A percentile compares a stretch with the other conserved stretches of the same genome.
phyloP scores from a whole-genome alignment of 1,140 invertebrate genomes.

The Olivierus martensii region DNA sequence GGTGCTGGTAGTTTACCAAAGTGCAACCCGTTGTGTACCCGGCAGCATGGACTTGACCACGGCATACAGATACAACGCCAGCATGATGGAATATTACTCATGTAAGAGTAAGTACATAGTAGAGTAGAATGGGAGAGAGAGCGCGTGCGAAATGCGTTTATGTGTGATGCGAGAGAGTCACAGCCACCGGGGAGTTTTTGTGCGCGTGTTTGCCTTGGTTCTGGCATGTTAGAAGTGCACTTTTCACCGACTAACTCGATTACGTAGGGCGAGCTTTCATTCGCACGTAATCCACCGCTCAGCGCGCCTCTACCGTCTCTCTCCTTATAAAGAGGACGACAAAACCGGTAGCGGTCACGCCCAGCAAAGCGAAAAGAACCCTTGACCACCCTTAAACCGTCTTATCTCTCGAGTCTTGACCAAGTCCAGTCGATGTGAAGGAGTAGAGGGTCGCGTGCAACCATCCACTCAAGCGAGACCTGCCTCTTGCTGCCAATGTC shows the following conservation, averaged over 20 bases:
- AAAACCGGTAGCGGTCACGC: neutral
- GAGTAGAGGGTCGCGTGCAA: neutral
- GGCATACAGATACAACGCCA: conserved; percentile 89
- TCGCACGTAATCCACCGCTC: neutral
- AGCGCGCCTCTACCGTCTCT: neutral
- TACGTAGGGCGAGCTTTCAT: neutral
- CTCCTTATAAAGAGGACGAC: neutral
- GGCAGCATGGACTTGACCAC: conserved; percentile 68
- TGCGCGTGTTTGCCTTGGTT: neutral
- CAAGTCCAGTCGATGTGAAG: neutral
- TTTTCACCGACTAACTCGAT: conserved; percentile 3
- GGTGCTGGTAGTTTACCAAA: no score
- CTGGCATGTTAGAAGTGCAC: neutral
- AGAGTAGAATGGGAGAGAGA: neutral
- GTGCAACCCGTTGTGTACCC: no score
- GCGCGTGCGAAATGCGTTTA: no score
- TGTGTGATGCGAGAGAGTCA: no score
- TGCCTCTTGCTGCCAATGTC: neutral
- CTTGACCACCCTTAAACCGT: neutral
- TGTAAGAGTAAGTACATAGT: conserved; percentile 51
- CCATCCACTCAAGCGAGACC: neutral
- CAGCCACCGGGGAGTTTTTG: no score
- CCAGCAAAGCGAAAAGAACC: neutral
- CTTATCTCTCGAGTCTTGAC: neutral
- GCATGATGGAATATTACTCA: conserved; percentile 97